Percentiles rank a stretch among this genome's conserved stretches.
These are phyloP conservation scores for Sigmodon hispidus DNA, from an alignment of 2,113 vertebrate genomes.

Conservation along the genomic window DNA sequence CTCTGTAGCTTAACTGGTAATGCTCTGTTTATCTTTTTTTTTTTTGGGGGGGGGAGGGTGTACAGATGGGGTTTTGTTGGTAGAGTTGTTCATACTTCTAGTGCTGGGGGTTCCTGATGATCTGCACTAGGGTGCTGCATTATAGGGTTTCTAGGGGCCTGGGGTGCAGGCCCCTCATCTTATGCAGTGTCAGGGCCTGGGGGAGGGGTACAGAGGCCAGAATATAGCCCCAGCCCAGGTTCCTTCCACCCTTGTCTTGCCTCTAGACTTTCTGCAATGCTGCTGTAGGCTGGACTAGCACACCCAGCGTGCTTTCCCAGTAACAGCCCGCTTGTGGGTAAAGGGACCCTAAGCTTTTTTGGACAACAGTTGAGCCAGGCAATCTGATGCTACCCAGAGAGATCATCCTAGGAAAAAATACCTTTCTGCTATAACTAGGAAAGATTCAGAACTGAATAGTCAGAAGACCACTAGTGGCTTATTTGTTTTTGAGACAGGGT, in stretches of 20 bases:
- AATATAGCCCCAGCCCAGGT: background rate
- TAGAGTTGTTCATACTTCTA: background rate
- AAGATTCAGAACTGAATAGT: background rate
- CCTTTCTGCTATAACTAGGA: background rate
- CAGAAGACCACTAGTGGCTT: background rate
- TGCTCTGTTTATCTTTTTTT: constrained; percentile 41
- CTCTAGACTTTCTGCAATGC: background rate
- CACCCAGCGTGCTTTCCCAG: background rate
- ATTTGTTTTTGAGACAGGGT: background rate
- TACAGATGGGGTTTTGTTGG: background rate
- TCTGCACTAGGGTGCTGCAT: accelerated
- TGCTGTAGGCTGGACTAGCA: background rate
- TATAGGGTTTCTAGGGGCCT: background rate
- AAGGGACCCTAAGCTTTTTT: background rate
- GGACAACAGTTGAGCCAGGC: background rate
- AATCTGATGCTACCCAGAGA: background rate
- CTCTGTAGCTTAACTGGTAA: constrained; percentile 57
- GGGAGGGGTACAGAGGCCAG: background rate
- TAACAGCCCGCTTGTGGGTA: background rate
- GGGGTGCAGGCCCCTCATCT: background rate
- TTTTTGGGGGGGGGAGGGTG: no score
- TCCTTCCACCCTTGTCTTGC: constrained; percentile 64
- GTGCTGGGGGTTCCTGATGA: background rate
- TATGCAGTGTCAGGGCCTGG: background rate
- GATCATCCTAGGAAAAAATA: background rate